Conservation (phyloP, 2,888 invertebrate species). For the Hoplodrina ambigua region DNA sequence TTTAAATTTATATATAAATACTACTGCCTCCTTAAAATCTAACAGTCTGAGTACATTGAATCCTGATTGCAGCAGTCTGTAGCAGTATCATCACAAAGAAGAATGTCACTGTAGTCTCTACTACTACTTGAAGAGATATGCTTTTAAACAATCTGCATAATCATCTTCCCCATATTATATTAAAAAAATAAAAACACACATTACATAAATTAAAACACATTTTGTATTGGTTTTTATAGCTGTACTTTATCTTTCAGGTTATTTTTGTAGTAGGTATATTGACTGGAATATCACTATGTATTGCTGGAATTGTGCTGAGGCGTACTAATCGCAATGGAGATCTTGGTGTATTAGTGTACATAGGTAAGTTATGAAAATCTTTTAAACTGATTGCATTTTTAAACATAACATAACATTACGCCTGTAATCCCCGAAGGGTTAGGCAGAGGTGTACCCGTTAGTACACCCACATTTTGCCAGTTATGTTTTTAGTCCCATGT, state of each 20-base stretch:
- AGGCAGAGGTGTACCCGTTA: no score
- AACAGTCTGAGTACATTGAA: neutral
- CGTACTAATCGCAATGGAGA: constrained; percentile 92
- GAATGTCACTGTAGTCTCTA: no score
- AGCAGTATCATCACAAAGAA: neutral
- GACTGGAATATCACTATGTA: constrained; percentile 92
- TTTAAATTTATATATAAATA: neutral
- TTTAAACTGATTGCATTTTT: neutral
- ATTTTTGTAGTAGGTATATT: constrained; percentile 92
- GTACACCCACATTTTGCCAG: no score
- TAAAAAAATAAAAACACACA: neutral
- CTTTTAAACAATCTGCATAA: neutral
- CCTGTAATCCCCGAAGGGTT: no score
- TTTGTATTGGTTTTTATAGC: constrained; percentile 12
- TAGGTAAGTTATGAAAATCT: constrained; percentile 82
- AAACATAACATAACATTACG: no score
- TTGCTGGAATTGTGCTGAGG: constrained; percentile 92
- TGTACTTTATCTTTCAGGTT: constrained; percentile 84
- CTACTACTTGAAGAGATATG: no score
- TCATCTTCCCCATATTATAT: neutral
- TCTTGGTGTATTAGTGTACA: constrained; percentile 92
- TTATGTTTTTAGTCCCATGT: no score
- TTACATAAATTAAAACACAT: constrained; percentile 1
- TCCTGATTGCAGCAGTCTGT: neutral
- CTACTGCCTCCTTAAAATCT: neutral